Base-by-base conservation (phyloP, 2,888 invertebrate species). In the Rhagophthalmus giganteus region DNA sequence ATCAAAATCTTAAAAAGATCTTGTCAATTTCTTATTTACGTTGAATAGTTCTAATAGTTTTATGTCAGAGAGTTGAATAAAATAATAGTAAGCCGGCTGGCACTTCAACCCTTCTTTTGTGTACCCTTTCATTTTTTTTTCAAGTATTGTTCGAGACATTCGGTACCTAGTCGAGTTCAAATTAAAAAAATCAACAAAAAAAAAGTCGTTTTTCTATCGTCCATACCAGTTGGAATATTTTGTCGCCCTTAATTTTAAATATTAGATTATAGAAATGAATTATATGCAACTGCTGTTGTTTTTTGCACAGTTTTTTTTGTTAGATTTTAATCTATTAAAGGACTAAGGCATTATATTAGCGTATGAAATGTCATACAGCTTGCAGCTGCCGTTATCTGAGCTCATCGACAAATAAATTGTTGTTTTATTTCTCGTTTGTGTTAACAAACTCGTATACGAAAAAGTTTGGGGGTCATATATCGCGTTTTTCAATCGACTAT, bases 301-400 rank as follows among this genome's bases (percentile, higher is more conserved):
- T 58, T 58, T 56, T 48, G 38, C 38, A 30, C 12, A 38, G 52
- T 58, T 53, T 57, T 56, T 54, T n/a, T n/a, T n/a, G n/a, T n/a
- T 51, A 38, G 45, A 40, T 46, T 49, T 47, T 52, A 49, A 60
- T 60, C 59, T 59, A 57, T 57, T 55, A 53, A 49, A 52, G 47
- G 33, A 42, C 16, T 33, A 44, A 8, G 26, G 42, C 26, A 31
- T 53, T 47, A 48, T 48, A 35, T 35, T 48, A 42, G 38, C 34
- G 39, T 50, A 46, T 51, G 47, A 55, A 52, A 57, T 57, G 59
- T 57, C 59, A 59, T 57, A 55, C 49, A 49, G 52, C 53, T 30
- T 57, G 59, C 59, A 59, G 59, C 59, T 59, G 59, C 48, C 49
- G 51, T 47, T 55, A 55, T 59, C 57, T 55, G 54, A 52, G 52